A percentile compares a stretch with the other conserved stretches of the same genome.
These are phyloP conservation scores for Chironomus tentans DNA, from an alignment of 2,888 invertebrate genomes.

Conservation along the genomic window DNA sequence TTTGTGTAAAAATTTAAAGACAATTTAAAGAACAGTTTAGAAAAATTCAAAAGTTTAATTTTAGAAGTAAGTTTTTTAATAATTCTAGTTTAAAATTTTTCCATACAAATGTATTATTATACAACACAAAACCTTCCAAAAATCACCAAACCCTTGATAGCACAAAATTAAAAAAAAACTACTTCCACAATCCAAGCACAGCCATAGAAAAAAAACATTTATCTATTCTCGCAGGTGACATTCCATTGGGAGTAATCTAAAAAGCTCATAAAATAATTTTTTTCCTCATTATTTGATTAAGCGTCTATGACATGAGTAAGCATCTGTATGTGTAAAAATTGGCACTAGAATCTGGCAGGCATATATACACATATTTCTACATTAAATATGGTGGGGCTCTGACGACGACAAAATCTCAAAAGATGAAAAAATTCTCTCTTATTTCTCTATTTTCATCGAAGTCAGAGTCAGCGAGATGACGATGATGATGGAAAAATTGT, in stretches of 20 bases:
- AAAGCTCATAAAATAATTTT: not conserved
- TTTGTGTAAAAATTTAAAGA: no score
- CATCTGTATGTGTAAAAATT: conserved; percentile 23
- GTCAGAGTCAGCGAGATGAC: not conserved
- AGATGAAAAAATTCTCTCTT: not conserved
- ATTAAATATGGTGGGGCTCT: conserved; percentile 21
- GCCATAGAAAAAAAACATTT: not conserved
- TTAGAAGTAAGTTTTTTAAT: no score
- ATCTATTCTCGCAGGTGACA: not conserved
- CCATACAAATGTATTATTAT: no score
- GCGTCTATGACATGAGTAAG: conserved; percentile 18
- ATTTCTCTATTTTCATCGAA: not conserved
- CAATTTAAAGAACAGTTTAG: no score
- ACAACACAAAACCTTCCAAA: no score
- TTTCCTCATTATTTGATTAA: conserved; percentile 2
- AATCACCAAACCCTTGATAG: no score
- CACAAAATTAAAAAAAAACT: no score
- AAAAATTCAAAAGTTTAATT: no score
- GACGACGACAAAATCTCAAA: no score
- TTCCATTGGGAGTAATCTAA: not conserved
- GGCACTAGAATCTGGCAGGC: conserved; percentile 17
- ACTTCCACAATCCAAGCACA: no score
- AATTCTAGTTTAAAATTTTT: no score
- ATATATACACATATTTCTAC: not conserved
- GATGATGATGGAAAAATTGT: not conserved